Evolutionary conservation across 2,113 vertebrate genomes (phyloP).

Genomic region (Oceanites oceanicus): DNA sequence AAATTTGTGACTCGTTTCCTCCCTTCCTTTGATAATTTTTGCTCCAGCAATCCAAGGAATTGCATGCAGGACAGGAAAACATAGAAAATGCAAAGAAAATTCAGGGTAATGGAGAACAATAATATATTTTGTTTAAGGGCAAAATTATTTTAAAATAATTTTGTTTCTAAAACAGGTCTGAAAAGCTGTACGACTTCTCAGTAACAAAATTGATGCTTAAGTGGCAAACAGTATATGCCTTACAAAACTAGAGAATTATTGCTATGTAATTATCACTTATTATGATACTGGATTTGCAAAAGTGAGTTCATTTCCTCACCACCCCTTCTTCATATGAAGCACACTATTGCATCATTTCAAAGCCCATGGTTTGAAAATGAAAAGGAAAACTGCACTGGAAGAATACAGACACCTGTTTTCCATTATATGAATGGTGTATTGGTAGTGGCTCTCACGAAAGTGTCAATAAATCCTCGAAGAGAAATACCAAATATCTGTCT

Average conservation of each 20-base stretch:
- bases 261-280: neutral
- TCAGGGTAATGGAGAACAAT: neutral
- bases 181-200: neutral
- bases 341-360: neutral
- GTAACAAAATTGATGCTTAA: neutral
- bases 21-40: neutral
- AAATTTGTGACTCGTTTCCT: neutral
- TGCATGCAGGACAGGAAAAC: neutral
- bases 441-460: neutral
- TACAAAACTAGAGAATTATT: neutral
- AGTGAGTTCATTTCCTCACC: neutral
- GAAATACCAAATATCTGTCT: neutral
- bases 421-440: neutral
- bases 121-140: neutral
- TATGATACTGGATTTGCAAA: neutral
- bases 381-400: neutral
- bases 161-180: neutral
- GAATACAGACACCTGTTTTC: neutral
- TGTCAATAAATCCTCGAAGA: neutral
- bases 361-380: neutral
- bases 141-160: neutral
- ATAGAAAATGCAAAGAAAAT: neutral
- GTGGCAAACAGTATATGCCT: neutral
- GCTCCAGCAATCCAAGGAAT: neutral
- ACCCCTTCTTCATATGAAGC: neutral